Percentiles rank a stretch among this genome's conserved stretches.
Conservation (phyloP, 2,797 vertebrate species). For the Phoxinus dragarum region DNA sequence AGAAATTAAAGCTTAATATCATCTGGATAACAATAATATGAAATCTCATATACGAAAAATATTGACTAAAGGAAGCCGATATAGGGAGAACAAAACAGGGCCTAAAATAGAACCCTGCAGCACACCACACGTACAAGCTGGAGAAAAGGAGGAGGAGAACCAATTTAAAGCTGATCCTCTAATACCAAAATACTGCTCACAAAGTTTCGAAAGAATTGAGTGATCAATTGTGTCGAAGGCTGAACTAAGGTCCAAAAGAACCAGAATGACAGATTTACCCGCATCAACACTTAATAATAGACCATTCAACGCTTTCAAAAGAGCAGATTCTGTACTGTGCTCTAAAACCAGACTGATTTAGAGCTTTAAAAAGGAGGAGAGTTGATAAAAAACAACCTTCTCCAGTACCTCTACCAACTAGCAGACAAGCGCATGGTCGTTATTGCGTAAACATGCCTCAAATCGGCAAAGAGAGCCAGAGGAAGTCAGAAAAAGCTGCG, state of each 20-base stretch:
- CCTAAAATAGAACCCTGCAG: neutral
- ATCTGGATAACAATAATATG: neutral
- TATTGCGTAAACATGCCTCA: slow-evolving; percentile 25
- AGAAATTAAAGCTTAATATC: too few species aligned
- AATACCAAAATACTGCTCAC: neutral
- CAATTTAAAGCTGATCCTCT: neutral
- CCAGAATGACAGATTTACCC: neutral
- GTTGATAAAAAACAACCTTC: neutral
- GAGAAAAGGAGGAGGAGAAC: neutral
- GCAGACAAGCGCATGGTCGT: neutral
- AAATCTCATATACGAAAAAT: neutral
- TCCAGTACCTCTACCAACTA: neutral
- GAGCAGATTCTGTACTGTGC: too few species aligned
- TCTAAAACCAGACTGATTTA: neutral
- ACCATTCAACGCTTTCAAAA: neutral
- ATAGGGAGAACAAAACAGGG: neutral
- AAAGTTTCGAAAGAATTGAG: neutral
- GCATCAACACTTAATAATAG: neutral
- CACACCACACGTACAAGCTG: neutral
- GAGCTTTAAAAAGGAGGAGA: neutral
- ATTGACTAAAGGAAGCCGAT: neutral
- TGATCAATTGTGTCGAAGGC: neutral
- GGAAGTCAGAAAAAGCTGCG: slow-evolving; percentile 35
- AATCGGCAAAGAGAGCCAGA: slow-evolving; percentile 21
- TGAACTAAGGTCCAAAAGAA: neutral